Evolutionary conservation across 2,888 invertebrate species (phyloP), one percentile per base, ranked within the genome.

Genomic region (Polymixis lichenea): DNA sequence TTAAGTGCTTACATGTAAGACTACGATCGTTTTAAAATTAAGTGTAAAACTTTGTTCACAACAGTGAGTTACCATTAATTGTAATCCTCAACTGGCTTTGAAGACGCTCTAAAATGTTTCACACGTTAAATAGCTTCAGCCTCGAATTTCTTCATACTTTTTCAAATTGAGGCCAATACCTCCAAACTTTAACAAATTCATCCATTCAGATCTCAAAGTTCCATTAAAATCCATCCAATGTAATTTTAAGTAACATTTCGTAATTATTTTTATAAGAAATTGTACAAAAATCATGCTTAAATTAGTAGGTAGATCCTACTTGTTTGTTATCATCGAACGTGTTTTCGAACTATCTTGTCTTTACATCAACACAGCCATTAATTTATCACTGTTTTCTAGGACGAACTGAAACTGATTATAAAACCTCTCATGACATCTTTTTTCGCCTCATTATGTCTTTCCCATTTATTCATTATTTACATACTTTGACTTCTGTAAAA

Each of bases 211-310:
- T 56, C 61, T 64, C 9, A 78, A 62, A 74, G 67, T 78, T 78
- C 74, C 79, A 78, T 79, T 74, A 58, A 56, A 65, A 64, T 28
- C 17, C 49, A 67, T 73, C 15, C 19, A 56, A 19, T 78, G 15
- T 78, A 73, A 49, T 28, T 78, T 51, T 78, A 61, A 51, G 55
- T 25, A 2, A 38, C 3, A 1, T 25, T 28, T 74, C 28, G n/a
- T 17, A 15, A 60, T 71, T 17, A 19, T 46, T 46, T 38, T 46
- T 49, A 53, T 25, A 70, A 1, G 38, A 11, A 55, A 49, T 55
- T 62, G 28, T 55, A 55, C 32, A 53, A 77, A 77, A 77, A 77
- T 25, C 46, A 22, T 71, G 28, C 17, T 28, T 28, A n/a, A 13
- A 17, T 22, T 53, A 49, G 49, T 25, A 38, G 22, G 19, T 72